Conservation (phyloP, 2,113 vertebrate species). For the Chrysemys picta region DNA sequence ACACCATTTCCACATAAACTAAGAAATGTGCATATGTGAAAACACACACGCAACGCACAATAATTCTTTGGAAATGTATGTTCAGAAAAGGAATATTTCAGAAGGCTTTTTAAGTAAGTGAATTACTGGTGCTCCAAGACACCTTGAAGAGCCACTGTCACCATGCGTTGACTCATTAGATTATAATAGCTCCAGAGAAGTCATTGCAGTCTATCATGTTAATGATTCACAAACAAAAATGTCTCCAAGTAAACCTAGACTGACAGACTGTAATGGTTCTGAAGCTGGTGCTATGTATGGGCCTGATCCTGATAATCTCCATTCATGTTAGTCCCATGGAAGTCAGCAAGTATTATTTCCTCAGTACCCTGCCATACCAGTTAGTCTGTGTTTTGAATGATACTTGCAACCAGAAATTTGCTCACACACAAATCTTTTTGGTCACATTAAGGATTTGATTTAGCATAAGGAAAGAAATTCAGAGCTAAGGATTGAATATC, state of each 20-base stretch:
- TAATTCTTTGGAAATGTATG: neutral
- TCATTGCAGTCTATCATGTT: neutral
- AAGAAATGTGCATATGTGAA: conserved; percentile 14
- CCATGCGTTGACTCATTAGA: conserved; percentile 14
- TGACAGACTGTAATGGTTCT: fast-evolving
- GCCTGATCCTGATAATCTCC: neutral
- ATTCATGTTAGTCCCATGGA: neutral
- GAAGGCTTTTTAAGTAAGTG: conserved; percentile 10
- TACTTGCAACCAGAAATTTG: neutral
- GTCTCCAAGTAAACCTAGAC: neutral
- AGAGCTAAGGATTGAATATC: neutral
- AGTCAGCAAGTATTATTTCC: neutral
- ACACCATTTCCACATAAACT: neutral
- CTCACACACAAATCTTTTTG: neutral
- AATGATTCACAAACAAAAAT: neutral
- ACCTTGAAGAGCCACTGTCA: neutral
- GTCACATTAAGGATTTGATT: neutral
- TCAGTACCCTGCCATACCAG: neutral
- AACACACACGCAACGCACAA: neutral
- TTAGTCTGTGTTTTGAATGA: neutral
- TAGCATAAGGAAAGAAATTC: neutral
- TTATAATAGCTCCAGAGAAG: neutral
- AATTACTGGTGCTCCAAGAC: neutral
- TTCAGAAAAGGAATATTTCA: conserved; percentile 36
- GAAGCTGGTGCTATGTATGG: neutral